Evolutionary conservation across 2,797 vertebrate genomes (phyloP), one percentile per base, ranked within the genome.

Genomic region (Carapus acus): DNA sequence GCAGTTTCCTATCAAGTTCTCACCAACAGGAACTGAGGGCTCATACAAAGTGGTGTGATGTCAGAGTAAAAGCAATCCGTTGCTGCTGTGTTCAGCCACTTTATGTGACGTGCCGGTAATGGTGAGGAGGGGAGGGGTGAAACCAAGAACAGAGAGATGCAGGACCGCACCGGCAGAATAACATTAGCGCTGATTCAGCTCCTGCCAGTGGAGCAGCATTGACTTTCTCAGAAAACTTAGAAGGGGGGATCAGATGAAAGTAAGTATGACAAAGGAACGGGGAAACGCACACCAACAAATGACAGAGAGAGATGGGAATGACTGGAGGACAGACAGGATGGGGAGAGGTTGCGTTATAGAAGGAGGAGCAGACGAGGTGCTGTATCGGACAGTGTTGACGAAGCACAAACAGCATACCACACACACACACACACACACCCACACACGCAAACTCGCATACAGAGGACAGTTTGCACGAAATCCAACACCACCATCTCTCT

Each of bases 111-210:
- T 74, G 66, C 71, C 67, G 66, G 48, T 44, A 50, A 62, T 54
- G 8, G 7, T 45, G 46, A 4, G 44, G n/a, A n/a, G 57, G 44
- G 41, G 24, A 54, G 37, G 63, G 57, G 64, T 49, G 67, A 59
- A 58, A 55, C 9, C 1, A 40, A 33, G 50, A 62, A 43, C 43
- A 46, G 57, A 45, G 67, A 62, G 66, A 60, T 58, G 68, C 65
- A 59, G 48, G 71, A 67, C 58, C 9, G 23, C 62, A 48, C 66
- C 58, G 58, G 53, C 61, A 63, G 71, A 73, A 71, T 46, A 70
- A 66, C 72, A 50, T 77, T 82, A 73, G 58, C 49, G 86, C 88
- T 84, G 86, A 87, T 82, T 88, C 85, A 88, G 86, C 85, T 79
- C 60, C 62, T 81, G 75, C 72, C 67, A 76, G 71, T 40, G 2